Conservation (phyloP, 2,797 vertebrate species). For the Huso huso region DNA sequence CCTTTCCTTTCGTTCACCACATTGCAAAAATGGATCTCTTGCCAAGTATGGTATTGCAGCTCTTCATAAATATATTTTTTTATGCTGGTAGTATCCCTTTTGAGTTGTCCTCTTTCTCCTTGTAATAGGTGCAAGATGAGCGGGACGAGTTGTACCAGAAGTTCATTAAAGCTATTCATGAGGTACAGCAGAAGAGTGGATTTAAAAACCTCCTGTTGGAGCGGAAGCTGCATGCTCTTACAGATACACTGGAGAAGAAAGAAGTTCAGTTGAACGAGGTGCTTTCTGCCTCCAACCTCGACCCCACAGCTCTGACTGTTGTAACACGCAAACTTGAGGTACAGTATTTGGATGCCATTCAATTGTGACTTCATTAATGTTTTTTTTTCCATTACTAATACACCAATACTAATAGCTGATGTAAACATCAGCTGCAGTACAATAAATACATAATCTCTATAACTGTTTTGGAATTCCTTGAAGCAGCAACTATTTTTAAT, state of each 20-base stretch:
- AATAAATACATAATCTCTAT: too few species aligned
- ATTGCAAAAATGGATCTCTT: too few species aligned
- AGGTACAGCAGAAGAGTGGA: slow-evolving; percentile 66
- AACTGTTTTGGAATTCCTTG: too few species aligned
- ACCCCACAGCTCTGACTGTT: slow-evolving; percentile 52
- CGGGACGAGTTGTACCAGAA: slow-evolving; percentile 64
- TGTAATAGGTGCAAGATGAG: slow-evolving; percentile 71
- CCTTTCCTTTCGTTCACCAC: too few species aligned
- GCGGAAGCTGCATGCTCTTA: slow-evolving; percentile 58
- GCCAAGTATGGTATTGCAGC: too few species aligned
- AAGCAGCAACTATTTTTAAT: too few species aligned
- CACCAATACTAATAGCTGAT: too few species aligned
- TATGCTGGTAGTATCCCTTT: not conserved
- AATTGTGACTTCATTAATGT: not conserved
- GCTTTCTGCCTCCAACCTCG: slow-evolving; percentile 62
- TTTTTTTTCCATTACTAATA: too few species aligned
- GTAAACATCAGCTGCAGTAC: too few species aligned
- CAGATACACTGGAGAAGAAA: slow-evolving; percentile 58
- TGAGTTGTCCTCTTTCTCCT: not conserved
- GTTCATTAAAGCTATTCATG: slow-evolving; percentile 62
- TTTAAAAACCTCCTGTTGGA: slow-evolving; percentile 70
- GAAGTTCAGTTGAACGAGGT: slow-evolving; percentile 69
- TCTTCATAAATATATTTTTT: too few species aligned
- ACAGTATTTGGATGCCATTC: slow-evolving; percentile 13
- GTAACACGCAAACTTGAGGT: slow-evolving; percentile 71